Base-by-base conservation (phyloP, 1,140 invertebrate genomes). In the Liolophura sinensis region DNA sequence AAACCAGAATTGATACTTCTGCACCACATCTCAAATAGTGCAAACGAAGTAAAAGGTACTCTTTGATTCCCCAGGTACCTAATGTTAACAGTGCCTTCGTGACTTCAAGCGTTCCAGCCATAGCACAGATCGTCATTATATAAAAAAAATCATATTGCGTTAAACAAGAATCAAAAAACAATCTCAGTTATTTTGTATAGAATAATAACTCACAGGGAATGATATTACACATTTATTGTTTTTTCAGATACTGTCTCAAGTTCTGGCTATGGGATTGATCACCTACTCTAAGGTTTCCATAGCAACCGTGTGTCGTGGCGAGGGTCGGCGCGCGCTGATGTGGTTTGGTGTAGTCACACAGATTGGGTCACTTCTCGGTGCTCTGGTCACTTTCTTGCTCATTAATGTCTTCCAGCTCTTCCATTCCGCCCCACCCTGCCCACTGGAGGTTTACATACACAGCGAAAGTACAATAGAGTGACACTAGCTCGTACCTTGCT, bases 281-380 rank as follows among this genome's bases (percentile, higher is more conserved):
- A 92, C 92, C 52, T 96, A 93, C 82, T 88, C 90, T 0, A 93
- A 93, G 85, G 89, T 95, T 73, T 90, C 89, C 69, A 92, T 94
- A 54, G 93, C 92, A 22, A 89, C 89, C 0, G 82, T 92, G 48
- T 89, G 94, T 72, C 86, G 90, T 49, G 73, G 82, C 48, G 76
- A 83, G 56, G 86, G 86, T 18, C 79, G 83, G 51, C 73, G 74
- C 40, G 86, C 90, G 47, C 85, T 94, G 69, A 90, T 93, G 73
- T 91, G 89, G 79, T 89, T 88, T 72, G 94, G 94, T 52, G 90
- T 88, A 20, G 86, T 90, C 6, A 93, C 92, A 1, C 94, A 96
- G 85, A 76, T 90, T 51, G 94, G 94, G 31, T 93, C 93, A 4
- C 85, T 91, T 0, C 66, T 90, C 27, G 94, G 94, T 31, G 91